These are phyloP conservation scores for Theretra japonica DNA, from an alignment of 2,888 invertebrate genomes.

Conservation along the genomic window DNA sequence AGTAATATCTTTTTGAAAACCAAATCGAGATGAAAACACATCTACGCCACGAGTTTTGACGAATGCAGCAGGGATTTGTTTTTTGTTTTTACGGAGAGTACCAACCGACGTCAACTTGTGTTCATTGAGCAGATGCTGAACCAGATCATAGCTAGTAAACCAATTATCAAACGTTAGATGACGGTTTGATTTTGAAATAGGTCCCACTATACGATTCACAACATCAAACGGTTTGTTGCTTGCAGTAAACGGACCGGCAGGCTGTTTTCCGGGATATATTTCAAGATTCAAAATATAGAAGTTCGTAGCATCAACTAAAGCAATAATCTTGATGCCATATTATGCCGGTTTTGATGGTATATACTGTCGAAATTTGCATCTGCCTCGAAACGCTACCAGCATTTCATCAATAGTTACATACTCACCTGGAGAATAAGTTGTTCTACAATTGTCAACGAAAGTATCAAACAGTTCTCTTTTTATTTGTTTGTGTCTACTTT, in stretches of 20 bases:
- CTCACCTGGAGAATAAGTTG: constrained; percentile 31
- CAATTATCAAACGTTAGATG: background rate
- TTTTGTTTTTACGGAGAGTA: background rate
- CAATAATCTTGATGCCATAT: constrained; percentile 40
- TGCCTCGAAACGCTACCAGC: constrained; percentile 46
- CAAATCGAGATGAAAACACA: background rate
- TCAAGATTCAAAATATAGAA: constrained; percentile 30
- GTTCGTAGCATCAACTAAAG: constrained; percentile 20
- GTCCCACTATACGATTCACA: constrained; percentile 15
- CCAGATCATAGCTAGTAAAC: no score
- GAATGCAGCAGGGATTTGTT: background rate
- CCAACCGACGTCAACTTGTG: background rate
- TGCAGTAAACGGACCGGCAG: constrained; percentile 36
- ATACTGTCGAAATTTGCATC: constrained; percentile 45
- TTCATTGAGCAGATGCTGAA: background rate
- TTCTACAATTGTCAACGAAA: constrained; percentile 35
- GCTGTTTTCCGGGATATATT: constrained; percentile 33
- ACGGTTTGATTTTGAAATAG: background rate
- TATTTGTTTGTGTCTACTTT: constrained; percentile 18
- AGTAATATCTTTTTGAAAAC: no score
- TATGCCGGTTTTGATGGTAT: constrained; percentile 51
- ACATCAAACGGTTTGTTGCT: constrained; percentile 35
- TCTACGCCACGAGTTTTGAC: background rate
- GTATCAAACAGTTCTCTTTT: constrained; percentile 36
- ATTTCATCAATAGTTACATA: constrained; percentile 47